phyloP scores from a whole-genome alignment of 2,888 invertebrate species.

The Protonemura montana region DNA sequence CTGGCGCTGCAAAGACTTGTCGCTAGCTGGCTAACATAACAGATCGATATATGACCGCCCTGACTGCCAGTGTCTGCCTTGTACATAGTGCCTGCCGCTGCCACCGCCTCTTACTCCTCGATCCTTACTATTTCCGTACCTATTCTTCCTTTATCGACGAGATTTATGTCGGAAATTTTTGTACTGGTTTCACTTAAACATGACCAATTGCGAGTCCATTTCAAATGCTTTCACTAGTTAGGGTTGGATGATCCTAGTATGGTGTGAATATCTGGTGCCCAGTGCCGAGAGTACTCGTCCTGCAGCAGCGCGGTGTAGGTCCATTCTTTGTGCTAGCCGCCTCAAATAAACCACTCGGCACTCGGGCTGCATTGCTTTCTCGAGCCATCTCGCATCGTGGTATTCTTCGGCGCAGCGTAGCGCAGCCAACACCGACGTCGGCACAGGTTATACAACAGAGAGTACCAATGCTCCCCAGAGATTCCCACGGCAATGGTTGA shows the following conservation, averaged over 20 bases:
- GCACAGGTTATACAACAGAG: neutral
- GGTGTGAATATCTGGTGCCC: neutral
- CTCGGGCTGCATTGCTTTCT: neutral
- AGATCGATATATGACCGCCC: conserved; percentile 5
- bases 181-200: neutral
- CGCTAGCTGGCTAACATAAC: conserved; percentile 2
- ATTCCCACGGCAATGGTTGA: neutral
- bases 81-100: neutral
- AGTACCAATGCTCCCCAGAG: neutral
- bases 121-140: neutral
- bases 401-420: neutral
- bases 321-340: neutral
- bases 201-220: neutral
- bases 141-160: neutral
- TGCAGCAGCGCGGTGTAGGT: neutral
- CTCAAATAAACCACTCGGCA: neutral
- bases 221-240: neutral
- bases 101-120: neutral
- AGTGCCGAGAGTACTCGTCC: neutral
- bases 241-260: neutral
- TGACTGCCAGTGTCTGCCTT: neutral
- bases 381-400: neutral
- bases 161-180: neutral
- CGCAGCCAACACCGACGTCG: neutral
- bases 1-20: neutral